These are phyloP conservation scores for Podabrus alpinus DNA, from an alignment of 2,888 invertebrate genomes.

Conservation along the genomic window DNA sequence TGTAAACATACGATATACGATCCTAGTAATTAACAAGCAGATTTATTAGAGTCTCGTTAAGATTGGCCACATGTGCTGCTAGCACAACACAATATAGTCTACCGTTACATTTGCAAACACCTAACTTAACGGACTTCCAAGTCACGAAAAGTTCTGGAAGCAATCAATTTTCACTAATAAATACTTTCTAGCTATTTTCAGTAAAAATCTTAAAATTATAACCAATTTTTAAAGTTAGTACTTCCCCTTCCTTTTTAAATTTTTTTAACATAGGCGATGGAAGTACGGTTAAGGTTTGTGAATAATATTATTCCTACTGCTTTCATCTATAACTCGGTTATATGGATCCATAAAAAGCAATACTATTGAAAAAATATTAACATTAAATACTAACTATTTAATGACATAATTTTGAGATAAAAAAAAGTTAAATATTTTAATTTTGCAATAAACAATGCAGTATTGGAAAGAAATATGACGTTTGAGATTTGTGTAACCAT, in stretches of 20 bases:
- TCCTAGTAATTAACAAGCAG: slow-evolving; percentile 51
- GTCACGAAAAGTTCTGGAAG: slow-evolving; percentile 46
- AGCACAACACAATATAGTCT: slow-evolving; percentile 43
- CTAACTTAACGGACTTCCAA: slow-evolving; percentile 44
- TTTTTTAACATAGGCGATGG: no score
- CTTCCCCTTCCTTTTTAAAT: no score
- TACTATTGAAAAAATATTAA: not conserved
- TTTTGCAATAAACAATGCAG: slow-evolving; percentile 10
- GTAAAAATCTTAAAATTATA: not conserved
- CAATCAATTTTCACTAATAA: slow-evolving; percentile 43
- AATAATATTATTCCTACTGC: no score
- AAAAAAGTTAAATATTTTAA: not conserved
- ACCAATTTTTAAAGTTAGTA: not conserved
- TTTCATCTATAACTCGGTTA: no score
- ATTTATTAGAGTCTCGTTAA: slow-evolving; percentile 46
- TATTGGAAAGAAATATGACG: slow-evolving; percentile 12
- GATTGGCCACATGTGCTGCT: slow-evolving; percentile 46
- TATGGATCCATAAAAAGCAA: no score
- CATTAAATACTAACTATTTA: not conserved
- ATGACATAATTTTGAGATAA: not conserved
- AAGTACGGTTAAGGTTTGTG: no score
- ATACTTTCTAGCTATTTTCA: slow-evolving; percentile 12
- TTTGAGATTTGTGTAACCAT: slow-evolving; percentile 8
- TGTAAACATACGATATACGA: slow-evolving; percentile 47
- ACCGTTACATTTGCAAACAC: slow-evolving; percentile 51